phyloP scores from a whole-genome alignment of 2,797 vertebrate genomes.

The Todus mexicanus region DNA sequence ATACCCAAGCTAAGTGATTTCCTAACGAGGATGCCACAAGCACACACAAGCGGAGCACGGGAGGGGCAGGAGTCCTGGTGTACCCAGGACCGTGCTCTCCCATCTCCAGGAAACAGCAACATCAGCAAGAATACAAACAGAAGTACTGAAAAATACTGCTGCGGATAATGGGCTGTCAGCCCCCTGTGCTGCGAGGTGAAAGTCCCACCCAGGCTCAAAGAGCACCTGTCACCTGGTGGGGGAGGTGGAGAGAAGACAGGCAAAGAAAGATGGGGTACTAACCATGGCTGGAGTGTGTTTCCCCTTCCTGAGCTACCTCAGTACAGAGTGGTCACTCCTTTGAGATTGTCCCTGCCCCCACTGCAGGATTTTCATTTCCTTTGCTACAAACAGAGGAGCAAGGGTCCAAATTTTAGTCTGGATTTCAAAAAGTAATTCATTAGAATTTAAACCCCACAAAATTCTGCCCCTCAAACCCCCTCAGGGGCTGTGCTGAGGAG shows the following conservation, averaged over 20 bases:
- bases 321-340: neutral
- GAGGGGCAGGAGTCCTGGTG: neutral
- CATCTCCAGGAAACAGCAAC: neutral
- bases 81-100: neutral
- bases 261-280: neutral
- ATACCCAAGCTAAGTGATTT: neutral
- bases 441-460: neutral
- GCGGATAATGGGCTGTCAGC: neutral
- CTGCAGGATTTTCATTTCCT: neutral
- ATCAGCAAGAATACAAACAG: neutral
- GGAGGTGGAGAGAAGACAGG: neutral
- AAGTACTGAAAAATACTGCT: neutral
- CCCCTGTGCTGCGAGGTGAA: neutral
- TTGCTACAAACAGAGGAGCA: conserved; percentile 7
- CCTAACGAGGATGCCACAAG: neutral
- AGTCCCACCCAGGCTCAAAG: neutral
- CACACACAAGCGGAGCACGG: neutral
- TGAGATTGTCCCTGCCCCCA: neutral
- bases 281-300: neutral
- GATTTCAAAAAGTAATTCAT: neutral
- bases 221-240: neutral
- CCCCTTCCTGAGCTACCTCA: conserved; percentile 34
- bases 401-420: neutral
- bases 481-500: neutral
- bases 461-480: neutral